phyloP scores from a whole-genome alignment of 2,113 vertebrate species.

The Takifugu bimaculatus region DNA sequence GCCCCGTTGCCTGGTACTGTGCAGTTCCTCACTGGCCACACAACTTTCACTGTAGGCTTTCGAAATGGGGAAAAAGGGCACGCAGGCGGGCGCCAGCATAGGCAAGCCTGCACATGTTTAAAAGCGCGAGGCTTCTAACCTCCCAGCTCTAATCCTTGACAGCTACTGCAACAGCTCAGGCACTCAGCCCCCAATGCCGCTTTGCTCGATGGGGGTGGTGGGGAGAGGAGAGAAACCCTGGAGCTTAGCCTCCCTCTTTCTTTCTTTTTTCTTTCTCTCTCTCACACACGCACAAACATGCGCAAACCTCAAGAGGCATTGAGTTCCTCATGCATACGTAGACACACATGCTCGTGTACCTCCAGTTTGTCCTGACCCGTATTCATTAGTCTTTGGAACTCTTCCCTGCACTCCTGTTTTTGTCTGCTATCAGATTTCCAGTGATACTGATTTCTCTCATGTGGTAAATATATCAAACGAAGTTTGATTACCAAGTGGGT shows the following conservation, averaged over 20 bases:
- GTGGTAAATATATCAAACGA: conserved; percentile 45
- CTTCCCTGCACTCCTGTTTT: conserved; percentile 11
- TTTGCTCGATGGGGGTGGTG: conserved; percentile 20
- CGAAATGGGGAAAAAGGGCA: conserved; percentile 8
- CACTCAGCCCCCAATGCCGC: conserved; percentile 13
- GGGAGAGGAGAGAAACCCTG: conserved; percentile 21
- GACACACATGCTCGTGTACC: conserved; percentile 22
- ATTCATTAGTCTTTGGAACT: conserved; percentile 37
- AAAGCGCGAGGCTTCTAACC: conserved; percentile 35
- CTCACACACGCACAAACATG: conserved; percentile 11
- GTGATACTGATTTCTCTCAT: conserved; percentile 30
- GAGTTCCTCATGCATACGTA: conserved; percentile 31
- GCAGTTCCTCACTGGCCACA: conserved; percentile 15
- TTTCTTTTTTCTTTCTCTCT: background rate
- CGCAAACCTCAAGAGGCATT: background rate
- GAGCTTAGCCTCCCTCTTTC: conserved; percentile 31
- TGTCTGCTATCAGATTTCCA: conserved; percentile 19
- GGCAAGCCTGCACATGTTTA: conserved; percentile 6
- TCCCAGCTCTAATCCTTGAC: conserved; percentile 45
- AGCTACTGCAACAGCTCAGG: conserved; percentile 30
- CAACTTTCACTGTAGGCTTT: conserved; percentile 21
- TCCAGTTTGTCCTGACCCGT: conserved; percentile 46
- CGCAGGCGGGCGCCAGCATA: background rate
- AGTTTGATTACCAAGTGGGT: conserved; percentile 38
- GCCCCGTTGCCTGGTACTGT: conserved; percentile 14